phyloP scores from a whole-genome alignment of 2,113 vertebrate genomes.

The Cebidichthys violaceus region DNA sequence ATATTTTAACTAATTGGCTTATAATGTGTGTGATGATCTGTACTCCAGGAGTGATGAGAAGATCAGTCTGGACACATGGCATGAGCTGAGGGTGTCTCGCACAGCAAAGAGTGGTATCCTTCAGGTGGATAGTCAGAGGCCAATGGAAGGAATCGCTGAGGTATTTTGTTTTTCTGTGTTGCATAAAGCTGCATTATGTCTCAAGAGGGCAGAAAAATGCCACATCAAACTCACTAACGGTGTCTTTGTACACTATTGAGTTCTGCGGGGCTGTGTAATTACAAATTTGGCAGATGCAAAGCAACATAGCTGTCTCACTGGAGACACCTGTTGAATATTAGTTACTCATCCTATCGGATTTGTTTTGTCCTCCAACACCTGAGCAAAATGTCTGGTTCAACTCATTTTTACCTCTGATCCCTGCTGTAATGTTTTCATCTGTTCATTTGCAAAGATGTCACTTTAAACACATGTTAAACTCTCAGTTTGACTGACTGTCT shows the following conservation, averaged over 20 bases:
- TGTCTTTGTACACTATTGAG: background rate
- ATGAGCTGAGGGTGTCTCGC: conserved; percentile 91
- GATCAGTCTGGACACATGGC: conserved; percentile 89
- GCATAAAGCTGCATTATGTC: background rate
- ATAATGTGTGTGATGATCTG: conserved; percentile 2
- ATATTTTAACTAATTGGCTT: background rate
- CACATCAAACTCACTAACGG: background rate
- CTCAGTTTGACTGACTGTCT: no score
- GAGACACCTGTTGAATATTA: background rate
- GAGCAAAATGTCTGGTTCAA: background rate
- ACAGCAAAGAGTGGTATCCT: conserved; percentile 94
- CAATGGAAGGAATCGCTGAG: conserved; percentile 91
- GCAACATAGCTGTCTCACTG: background rate
- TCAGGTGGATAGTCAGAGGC: conserved; percentile 92
- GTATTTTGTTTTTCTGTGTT: conserved; percentile 69
- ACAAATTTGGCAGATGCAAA: background rate
- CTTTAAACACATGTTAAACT: background rate
- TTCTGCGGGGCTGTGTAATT: background rate
- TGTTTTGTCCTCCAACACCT: background rate
- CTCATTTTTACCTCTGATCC: background rate
- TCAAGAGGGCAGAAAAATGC: background rate
- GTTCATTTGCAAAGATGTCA: background rate
- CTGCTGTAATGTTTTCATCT: background rate
- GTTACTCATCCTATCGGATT: background rate
- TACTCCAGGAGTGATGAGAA: conserved; percentile 88